These are phyloP conservation scores for Mythimna albipuncta DNA, from an alignment of 2,888 invertebrate genomes.

Conservation along the genomic window DNA sequence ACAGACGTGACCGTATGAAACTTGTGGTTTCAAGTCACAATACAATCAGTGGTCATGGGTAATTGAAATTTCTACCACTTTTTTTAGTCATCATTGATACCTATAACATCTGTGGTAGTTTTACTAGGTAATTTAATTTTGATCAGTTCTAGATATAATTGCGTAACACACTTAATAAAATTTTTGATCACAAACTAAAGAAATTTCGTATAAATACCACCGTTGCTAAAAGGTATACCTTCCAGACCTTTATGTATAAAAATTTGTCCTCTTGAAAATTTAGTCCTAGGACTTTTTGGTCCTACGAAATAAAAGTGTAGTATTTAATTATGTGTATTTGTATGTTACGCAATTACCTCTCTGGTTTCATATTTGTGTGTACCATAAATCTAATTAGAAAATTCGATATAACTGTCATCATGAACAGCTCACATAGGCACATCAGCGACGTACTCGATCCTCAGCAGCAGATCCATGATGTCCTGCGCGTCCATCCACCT, in stretches of 20 bases:
- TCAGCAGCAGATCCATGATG: conserved; percentile 80
- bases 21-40: background rate
- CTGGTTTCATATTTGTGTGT: background rate
- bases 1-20: background rate
- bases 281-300: too few species aligned
- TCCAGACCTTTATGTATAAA: too few species aligned
- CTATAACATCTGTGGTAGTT: background rate
- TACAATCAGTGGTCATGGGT: background rate
- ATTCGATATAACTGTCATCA: background rate
- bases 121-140: background rate
- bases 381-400: background rate
- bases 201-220: background rate
- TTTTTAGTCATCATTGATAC: background rate
- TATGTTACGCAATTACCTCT: too few species aligned
- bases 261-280: too few species aligned
- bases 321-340: too few species aligned
- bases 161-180: too few species aligned
- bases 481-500: conserved; percentile 83
- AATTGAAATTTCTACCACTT: background rate
- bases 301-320: too few species aligned
- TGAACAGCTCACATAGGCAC: conserved; percentile 81
- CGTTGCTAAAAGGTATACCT: background rate
- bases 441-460: conserved; percentile 85
- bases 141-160: too few species aligned
- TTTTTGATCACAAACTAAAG: too few species aligned